Base-by-base conservation (phyloP, 2,113 vertebrate species). In the Haemorhous mexicanus region DNA sequence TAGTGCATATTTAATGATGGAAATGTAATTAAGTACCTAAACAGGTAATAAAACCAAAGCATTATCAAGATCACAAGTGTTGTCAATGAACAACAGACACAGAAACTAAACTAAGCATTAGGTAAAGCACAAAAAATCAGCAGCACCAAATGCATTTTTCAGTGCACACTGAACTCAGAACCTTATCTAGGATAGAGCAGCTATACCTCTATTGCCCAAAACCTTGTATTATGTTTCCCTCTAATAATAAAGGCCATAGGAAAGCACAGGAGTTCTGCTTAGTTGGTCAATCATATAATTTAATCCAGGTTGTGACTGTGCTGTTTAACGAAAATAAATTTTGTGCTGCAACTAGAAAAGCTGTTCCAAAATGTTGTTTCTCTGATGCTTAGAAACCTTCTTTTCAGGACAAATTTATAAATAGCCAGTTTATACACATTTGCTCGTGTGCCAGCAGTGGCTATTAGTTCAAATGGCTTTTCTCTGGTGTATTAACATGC, bases 331-430 rank as follows among this genome's bases (percentile, higher is more conserved):
- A 69, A 6, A 58, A 69, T 58, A 61, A 43, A 77, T 95, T 79
- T 64, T 49, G 53, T 23, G 10, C 67, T 87, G n/a, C 70, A 49
- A 33, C 77, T 82, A 61, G 24, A 84, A 75, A 82, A 90, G 24
- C 44, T 85, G 53, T 68, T 90, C 22, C 35, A 76, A 89, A 82
- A 30, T 4, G 2, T 22, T 81, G 39, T 50, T 85, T 21, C 15
- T 93, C 13, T 85, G 28, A 52, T 73, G 28, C 28, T 83, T 88
- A 69, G 41, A 91, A 95, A 68, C 8, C 3, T 74, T 75, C 24
- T 95, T 84, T 91, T 82, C 82, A 87, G 49, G 16, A 66, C 62
- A 82, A 66, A 80, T 80, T 62, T 88, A 80, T 77, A 85, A 90
- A 86, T 59, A 49, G 19, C 5, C n/a, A 35, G 8, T 50, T 90